Percentiles rank a stretch among this genome's conserved stretches.
Conservation (phyloP, 1,140 invertebrate species). For the Leucophenga varia region DNA sequence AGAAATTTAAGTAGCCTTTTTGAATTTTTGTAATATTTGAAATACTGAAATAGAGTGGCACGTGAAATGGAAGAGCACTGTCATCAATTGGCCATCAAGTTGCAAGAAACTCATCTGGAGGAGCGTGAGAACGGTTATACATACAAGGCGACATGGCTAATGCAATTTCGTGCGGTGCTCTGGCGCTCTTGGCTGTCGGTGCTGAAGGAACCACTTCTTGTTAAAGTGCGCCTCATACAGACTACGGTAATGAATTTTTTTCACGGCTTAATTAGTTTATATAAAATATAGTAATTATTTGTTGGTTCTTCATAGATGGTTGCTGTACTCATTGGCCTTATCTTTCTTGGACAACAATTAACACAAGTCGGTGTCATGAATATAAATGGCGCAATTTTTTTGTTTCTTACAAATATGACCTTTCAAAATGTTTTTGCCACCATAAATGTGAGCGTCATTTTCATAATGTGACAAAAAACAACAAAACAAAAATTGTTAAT, state of each 20-base stretch:
- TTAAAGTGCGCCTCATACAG: constrained; percentile 86
- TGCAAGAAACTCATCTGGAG: constrained; percentile 53
- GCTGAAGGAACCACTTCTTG: constrained; percentile 85
- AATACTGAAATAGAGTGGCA: constrained; percentile 43
- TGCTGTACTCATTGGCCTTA: constrained; percentile 79
- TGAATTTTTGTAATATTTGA: background rate
- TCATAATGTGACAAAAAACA: background rate
- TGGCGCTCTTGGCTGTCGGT: constrained; percentile 89
- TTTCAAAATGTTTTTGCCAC: constrained; percentile 91
- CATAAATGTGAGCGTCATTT: constrained; percentile 73
- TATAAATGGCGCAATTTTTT: constrained; percentile 93
- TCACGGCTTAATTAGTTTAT: background rate
- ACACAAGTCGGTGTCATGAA: constrained; percentile 91
- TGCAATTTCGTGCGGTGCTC: constrained; percentile 84
- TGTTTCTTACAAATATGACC: constrained; percentile 91
- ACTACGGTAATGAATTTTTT: constrained; percentile 68
- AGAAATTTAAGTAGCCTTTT: background rate
- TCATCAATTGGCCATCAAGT: constrained; percentile 31
- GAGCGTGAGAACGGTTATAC: constrained; percentile 50
- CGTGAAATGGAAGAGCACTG: constrained; percentile 56
- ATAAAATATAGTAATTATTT: background rate
- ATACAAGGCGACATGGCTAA: constrained; percentile 85
- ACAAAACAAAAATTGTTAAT: background rate
- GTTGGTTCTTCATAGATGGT: constrained; percentile 70
- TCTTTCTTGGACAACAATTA: constrained; percentile 84